Percentiles rank a stretch among this genome's conserved stretches.
These are phyloP conservation scores for Miniopterus natalensis DNA, from an alignment of 2,113 vertebrate species.

Conservation along the genomic window DNA sequence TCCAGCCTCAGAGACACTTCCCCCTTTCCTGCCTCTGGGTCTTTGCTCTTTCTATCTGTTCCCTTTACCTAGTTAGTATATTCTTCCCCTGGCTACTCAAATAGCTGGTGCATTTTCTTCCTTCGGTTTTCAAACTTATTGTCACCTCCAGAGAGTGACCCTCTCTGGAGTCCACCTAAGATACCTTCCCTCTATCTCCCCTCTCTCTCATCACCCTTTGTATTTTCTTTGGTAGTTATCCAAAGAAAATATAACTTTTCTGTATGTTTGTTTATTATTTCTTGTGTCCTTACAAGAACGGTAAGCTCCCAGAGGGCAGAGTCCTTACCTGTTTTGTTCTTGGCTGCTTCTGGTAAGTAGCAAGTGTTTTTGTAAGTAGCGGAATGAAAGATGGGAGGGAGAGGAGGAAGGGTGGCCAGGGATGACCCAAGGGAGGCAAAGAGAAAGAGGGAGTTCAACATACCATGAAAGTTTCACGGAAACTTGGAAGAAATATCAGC, in stretches of 20 bases:
- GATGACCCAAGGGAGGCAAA: neutral
- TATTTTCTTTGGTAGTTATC: neutral
- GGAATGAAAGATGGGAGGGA: neutral
- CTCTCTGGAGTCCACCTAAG: neutral
- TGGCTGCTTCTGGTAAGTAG: neutral
- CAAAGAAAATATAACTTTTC: neutral
- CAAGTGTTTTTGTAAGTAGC: neutral
- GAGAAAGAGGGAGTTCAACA: neutral
- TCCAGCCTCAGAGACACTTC: neutral
- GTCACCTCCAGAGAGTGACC: neutral
- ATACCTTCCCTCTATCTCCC: neutral
- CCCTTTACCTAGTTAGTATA: neutral
- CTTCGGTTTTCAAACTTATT: neutral
- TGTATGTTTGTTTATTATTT: neutral
- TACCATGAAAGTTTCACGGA: slow-evolving; percentile 3
- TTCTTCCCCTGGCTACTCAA: neutral
- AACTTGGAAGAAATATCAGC: slow-evolving; percentile 49
- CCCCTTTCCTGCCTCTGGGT: neutral
- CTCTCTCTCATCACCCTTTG: neutral
- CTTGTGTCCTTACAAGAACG: slow-evolving; percentile 9
- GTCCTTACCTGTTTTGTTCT: neutral
- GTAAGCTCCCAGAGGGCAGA: neutral
- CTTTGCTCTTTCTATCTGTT: neutral
- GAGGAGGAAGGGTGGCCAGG: neutral
- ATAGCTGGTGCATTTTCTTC: neutral